Conservation (phyloP, 2,113 vertebrate species). For the Emydura subglobosa region DNA sequence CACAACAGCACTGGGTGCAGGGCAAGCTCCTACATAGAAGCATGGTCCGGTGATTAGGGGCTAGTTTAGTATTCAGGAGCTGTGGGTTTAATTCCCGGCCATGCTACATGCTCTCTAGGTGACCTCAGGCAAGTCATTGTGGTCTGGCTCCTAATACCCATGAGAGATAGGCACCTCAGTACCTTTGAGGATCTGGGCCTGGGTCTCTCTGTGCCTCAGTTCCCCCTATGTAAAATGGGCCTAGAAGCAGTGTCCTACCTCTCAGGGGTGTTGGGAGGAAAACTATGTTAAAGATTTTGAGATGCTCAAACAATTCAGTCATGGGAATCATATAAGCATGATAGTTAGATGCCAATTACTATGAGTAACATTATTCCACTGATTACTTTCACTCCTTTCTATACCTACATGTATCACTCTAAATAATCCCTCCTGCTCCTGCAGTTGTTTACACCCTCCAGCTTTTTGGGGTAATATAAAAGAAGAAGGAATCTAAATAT, state of each 20-base stretch:
- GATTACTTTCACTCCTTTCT: constrained; percentile 59
- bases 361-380: constrained; percentile 43
- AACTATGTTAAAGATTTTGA: constrained; percentile 44
- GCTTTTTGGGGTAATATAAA: neutral
- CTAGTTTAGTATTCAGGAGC: neutral
- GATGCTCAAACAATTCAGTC: constrained; percentile 56
- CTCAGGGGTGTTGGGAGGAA: constrained; percentile 12
- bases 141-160: constrained; percentile 55
- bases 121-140: constrained; percentile 62
- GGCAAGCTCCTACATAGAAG: neutral
- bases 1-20: fast-evolving
- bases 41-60: neutral
- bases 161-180: neutral
- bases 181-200: neutral
- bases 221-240: neutral
- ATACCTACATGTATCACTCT: neutral
- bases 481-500: constrained; percentile 48
- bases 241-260: neutral
- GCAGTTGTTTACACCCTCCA: constrained; percentile 37
- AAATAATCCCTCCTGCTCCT: constrained; percentile 57
- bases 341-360: constrained; percentile 66
- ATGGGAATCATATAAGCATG: constrained; percentile 26
- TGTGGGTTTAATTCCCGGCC: constrained; percentile 48
- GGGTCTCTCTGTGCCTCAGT: neutral
- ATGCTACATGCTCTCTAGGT: neutral